Evolutionary conservation across 2,888 invertebrate species (phyloP).

Genomic region (Rhagium mordax): DNA sequence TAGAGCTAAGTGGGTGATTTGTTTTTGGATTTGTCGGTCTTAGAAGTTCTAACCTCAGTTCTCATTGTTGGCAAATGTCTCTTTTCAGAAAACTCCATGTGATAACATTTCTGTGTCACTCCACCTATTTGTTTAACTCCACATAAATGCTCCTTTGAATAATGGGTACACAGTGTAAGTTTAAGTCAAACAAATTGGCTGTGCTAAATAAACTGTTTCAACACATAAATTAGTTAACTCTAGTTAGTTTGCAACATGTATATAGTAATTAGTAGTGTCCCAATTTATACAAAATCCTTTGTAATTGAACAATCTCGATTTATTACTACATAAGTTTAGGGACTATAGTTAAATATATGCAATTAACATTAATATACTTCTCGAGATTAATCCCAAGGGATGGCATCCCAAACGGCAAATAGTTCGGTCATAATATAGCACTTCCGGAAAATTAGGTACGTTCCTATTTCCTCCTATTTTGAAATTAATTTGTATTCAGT

Average conservation of each 20-base stretch:
- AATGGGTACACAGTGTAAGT: constrained; percentile 14
- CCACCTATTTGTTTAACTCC: constrained; percentile 27
- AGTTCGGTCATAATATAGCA: background rate
- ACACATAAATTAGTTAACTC: constrained; percentile 32
- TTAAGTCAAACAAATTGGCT: constrained; percentile 31
- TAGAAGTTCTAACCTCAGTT: constrained; percentile 26
- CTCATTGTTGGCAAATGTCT: constrained; percentile 28
- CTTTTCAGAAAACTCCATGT: constrained; percentile 32
- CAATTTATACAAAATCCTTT: constrained; percentile 17
- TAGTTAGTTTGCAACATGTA: constrained; percentile 22
- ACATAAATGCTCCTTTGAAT: constrained; percentile 28
- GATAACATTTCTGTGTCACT: constrained; percentile 33
- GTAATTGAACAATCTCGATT: constrained; percentile 11
- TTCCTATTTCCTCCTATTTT: background rate
- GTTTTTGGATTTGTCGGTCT: constrained; percentile 30
- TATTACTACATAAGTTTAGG: constrained; percentile 6
- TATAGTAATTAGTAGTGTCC: constrained; percentile 15
- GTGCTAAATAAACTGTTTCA: constrained; percentile 32
- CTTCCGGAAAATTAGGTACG: background rate
- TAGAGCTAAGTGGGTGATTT: constrained; percentile 23
- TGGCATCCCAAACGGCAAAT: background rate
- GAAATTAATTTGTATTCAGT: background rate
- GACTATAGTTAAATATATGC: background rate
- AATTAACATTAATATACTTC: background rate
- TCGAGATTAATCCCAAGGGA: background rate